These are phyloP conservation scores for Copidosoma aretas DNA, from an alignment of 2,888 invertebrate species.

Conservation along the genomic window DNA sequence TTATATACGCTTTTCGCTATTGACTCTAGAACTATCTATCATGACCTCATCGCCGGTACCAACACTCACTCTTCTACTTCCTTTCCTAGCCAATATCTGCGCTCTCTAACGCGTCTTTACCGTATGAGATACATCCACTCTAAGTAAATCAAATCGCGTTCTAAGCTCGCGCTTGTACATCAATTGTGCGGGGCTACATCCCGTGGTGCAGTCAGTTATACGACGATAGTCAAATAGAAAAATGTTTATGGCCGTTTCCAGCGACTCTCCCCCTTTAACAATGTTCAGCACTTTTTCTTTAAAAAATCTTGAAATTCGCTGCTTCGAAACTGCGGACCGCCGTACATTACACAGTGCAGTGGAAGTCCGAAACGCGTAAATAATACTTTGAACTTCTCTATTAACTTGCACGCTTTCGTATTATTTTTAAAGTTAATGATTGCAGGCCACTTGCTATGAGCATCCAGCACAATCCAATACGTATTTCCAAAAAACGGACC, in stretches of 20 bases:
- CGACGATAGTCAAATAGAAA: not conserved
- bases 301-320: not conserved
- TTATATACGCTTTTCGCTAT: not conserved
- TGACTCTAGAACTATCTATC: not conserved
- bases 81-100: not conserved
- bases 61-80: not conserved
- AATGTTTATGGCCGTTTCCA: not conserved
- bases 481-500: constrained; percentile 25
- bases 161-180: no score
- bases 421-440: constrained; percentile 9
- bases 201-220: not conserved
- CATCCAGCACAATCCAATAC: constrained; percentile 33
- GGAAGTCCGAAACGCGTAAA: not conserved
- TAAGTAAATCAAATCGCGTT: not conserved
- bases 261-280: not conserved
- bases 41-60: not conserved
- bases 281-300: not conserved
- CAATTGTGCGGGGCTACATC: not conserved
- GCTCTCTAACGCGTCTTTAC: not conserved
- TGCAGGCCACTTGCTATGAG: constrained; percentile 34
- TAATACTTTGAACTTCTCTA: not conserved
- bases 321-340: not conserved
- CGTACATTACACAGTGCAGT: not conserved
- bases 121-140: not conserved
- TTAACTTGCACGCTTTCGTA: not conserved